Percentiles rank a stretch among this genome's conserved stretches.
These are phyloP conservation scores for Elymnias hypermnestra DNA, from an alignment of 1,140 invertebrate genomes.

Conservation along the genomic window DNA sequence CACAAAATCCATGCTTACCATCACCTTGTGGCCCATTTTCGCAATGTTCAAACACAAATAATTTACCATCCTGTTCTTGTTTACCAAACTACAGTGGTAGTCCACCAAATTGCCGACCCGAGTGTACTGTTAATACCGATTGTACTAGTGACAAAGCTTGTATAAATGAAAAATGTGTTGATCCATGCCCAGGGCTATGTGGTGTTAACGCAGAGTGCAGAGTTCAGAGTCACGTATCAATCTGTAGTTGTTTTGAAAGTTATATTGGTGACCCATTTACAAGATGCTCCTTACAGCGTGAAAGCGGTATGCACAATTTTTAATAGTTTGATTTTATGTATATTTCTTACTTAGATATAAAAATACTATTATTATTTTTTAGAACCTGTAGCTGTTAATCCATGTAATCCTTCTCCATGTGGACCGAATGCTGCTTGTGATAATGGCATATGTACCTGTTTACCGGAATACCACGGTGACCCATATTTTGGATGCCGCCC, in stretches of 20 bases:
- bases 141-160: constrained; percentile 85
- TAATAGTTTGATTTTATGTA: too few relatives aligned
- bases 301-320: constrained; percentile 48
- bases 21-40: constrained; percentile 87
- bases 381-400: constrained; percentile 69
- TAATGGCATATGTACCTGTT: constrained; percentile 86
- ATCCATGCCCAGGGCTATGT: constrained; percentile 87
- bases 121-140: constrained; percentile 84
- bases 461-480: constrained; percentile 84
- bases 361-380: constrained; percentile 25
- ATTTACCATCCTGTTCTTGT: constrained; percentile 82
- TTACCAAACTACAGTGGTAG: constrained; percentile 81
- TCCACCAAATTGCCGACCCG: constrained; percentile 84
- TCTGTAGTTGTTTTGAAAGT: constrained; percentile 82
- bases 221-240: constrained; percentile 84
- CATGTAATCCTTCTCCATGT: constrained; percentile 79
- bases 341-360: too few relatives aligned
- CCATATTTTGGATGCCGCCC: constrained; percentile 80
- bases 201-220: constrained; percentile 85
- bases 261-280: constrained; percentile 85
- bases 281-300: constrained; percentile 74
- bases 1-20: constrained; percentile 78
- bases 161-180: constrained; percentile 83
- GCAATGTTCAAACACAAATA: constrained; percentile 80
- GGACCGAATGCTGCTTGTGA: constrained; percentile 86